A percentile compares a stretch with the other conserved stretches of the same genome.
Conservation (phyloP, 2,113 vertebrate genomes). For the Ptyas mucosa region DNA sequence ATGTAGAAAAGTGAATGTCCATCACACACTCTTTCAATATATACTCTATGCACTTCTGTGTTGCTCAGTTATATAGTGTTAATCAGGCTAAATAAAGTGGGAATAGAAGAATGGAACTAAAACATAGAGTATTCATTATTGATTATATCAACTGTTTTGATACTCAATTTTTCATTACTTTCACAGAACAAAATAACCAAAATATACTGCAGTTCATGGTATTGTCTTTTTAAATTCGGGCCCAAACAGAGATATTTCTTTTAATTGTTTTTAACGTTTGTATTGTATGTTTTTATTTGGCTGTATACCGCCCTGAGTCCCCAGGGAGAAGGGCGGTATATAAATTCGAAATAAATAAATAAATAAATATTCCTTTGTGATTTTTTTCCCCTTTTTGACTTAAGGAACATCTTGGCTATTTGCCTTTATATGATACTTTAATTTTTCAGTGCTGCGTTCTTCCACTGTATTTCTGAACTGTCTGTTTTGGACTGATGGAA, state of each 20-base stretch:
- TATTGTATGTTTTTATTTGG: too few relatives aligned
- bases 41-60: neutral
- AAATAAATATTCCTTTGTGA: neutral
- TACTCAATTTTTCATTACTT: conserved; percentile 63
- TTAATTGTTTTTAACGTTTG: too few relatives aligned
- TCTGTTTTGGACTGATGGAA: neutral
- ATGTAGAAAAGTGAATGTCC: neutral
- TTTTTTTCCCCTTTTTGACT: neutral
- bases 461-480: neutral
- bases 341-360: too few relatives aligned
- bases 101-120: conserved; percentile 1
- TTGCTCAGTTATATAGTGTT: neutral
- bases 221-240: too few relatives aligned
- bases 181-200: conserved; percentile 31
- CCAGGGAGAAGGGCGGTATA: too few relatives aligned
- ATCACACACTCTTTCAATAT: neutral
- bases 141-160: conserved; percentile 59
- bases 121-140: neutral
- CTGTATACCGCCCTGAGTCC: too few relatives aligned
- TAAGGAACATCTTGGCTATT: neutral
- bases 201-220: neutral
- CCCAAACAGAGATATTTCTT: too few relatives aligned
- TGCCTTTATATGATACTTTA: neutral
- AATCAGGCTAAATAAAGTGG: neutral
- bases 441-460: neutral